Conservation (phyloP, 2,888 invertebrate species). For the Conus canariensis region DNA sequence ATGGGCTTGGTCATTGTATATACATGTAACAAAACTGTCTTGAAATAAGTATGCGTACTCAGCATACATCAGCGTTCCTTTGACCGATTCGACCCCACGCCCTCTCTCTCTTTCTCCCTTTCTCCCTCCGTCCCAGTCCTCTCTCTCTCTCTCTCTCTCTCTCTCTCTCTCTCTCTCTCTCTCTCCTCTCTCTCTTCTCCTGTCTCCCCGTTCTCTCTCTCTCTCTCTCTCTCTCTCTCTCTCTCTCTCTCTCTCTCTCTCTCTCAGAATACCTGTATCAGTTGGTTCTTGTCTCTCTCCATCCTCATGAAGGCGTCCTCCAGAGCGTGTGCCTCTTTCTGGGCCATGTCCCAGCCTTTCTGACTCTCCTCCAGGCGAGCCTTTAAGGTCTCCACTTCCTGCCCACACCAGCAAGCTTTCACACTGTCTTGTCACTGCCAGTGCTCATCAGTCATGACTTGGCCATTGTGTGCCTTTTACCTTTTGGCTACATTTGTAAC, state of each 20-base stretch:
- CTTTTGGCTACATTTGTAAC: too few relatives aligned
- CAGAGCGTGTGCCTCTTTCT: conserved; percentile 59
- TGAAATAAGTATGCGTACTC: too few relatives aligned
- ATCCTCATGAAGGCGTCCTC: conserved; percentile 62
- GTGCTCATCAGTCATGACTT: too few relatives aligned
- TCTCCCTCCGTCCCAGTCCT: too few relatives aligned
- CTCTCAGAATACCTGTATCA: conserved; percentile 60
- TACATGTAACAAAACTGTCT: too few relatives aligned
- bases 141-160: not conserved
- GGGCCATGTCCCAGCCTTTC: conserved; percentile 58
- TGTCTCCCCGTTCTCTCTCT: not conserved
- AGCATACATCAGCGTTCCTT: too few relatives aligned
- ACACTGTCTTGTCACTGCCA: too few relatives aligned
- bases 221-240: not conserved
- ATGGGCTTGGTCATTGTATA: too few relatives aligned
- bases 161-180: not conserved
- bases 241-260: not conserved
- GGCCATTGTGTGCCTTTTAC: too few relatives aligned
- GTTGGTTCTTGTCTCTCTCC: conserved; percentile 68
- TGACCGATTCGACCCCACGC: not conserved
- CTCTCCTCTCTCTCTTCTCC: not conserved
- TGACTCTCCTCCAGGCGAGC: conserved; percentile 64
- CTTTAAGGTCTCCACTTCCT: conserved; percentile 68
- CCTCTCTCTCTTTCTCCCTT: not conserved
- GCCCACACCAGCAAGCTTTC: not conserved